A percentile compares a stretch with the other conserved stretches of the same genome.
Conservation (phyloP, 2,113 vertebrate genomes). For the Melospiza melodia region DNA sequence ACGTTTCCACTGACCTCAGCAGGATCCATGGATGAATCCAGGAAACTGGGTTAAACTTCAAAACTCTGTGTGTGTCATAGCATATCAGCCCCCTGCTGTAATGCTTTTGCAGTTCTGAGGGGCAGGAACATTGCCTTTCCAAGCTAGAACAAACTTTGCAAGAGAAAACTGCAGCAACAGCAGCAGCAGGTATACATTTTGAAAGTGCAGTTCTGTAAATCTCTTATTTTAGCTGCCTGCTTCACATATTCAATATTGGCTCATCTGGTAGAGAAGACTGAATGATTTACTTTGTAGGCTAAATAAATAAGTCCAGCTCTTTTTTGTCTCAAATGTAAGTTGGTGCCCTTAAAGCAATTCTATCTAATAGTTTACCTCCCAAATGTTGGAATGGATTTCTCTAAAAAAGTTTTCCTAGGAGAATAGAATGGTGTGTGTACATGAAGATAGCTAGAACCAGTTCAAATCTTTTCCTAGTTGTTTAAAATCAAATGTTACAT, state of each 20-base stretch:
- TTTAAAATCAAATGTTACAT: background rate
- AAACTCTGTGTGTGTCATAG: background rate
- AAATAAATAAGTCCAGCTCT: background rate
- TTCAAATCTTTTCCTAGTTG: background rate
- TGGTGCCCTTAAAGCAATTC: background rate
- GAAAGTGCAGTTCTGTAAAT: background rate
- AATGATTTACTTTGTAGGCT: background rate
- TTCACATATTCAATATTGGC: background rate
- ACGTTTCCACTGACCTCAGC: background rate
- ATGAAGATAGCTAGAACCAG: background rate
- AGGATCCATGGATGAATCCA: accelerated
- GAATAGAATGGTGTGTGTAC: background rate
- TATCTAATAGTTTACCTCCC: background rate
- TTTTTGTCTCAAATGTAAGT: background rate
- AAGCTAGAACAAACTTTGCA: background rate
- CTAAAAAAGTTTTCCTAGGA: background rate
- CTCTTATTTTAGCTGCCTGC: background rate
- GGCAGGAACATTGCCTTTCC: background rate
- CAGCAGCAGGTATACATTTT: background rate
- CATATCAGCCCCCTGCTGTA: accelerated
- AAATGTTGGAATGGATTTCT: background rate
- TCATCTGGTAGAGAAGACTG: background rate
- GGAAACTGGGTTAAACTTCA: background rate
- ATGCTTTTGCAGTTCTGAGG: background rate
- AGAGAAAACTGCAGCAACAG: background rate